Evolutionary conservation across 2,888 invertebrate species (phyloP), one percentile per base, ranked within the genome.

Genomic region (Rotaria socialis): DNA sequence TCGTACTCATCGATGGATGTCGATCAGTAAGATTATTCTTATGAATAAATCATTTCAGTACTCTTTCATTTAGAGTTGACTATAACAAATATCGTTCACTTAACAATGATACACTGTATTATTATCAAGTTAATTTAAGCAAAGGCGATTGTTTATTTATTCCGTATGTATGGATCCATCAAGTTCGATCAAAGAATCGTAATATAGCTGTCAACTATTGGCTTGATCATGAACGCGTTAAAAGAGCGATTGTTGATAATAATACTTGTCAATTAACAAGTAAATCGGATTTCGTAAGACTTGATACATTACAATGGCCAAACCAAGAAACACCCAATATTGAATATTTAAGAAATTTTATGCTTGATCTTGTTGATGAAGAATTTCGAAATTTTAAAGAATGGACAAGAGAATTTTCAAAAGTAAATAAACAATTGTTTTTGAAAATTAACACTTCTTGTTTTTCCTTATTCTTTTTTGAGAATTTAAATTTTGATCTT

Each of bases 171-270:
- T 88, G 87, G 87, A 89, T 89, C 85, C 89, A 89, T 86, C 88
- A 89, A 55, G 88, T 89, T 19, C 86, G 87, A 35, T 89, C 89
- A 2, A 86, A 80, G n/a, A 87, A 87, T 6, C 87, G 90, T 75
- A 90, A 89, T 85, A 84, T 90, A 67, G 90, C 89, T 4, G 86
- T 89, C 5, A 89, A 89, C 87, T 85, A 89, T 85, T 89, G 89
- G 89, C 89, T 85, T 35, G 84, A 85, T 84, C 80, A 85, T 41
- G 80, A 56, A 16, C 56, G 67, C 47, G 75, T 58, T 74, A 43
- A 85, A 22, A 74, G 75, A 2, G 60, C 85, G 41, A n/a, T 35
- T 19, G 47, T 50, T 75, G 52, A 85, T 55, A 0, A 35, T 11
- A 58, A 84, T 10, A 84, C 85, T 24, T 86, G 86, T 74, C 43